A percentile compares a stretch with the other conserved stretches of the same genome.
phyloP scores from a whole-genome alignment of 30 jellyfish, hydroid and myxozoan species.

The Haliclystus octoradiatus region DNA sequence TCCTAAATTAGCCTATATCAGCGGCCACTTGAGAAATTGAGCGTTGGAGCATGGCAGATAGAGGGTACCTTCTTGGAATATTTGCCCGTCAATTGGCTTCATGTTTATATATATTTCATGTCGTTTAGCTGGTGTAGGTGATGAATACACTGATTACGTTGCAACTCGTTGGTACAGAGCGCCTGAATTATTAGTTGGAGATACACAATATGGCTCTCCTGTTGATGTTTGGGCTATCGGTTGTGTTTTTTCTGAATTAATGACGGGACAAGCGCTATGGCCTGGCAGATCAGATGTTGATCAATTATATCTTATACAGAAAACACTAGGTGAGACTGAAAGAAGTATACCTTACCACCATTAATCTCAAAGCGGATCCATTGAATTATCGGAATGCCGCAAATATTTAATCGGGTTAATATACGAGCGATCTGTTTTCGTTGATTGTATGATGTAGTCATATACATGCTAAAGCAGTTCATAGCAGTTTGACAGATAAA shows the following conservation, averaged over 20 bases:
- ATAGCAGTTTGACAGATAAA: too few species aligned
- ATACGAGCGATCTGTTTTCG: too few species aligned
- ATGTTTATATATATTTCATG: too few species aligned
- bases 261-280: slow-evolving; percentile 94
- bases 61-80: too few species aligned
- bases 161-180: slow-evolving; percentile 93
- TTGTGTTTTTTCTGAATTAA: slow-evolving; percentile 77
- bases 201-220: slow-evolving; percentile 93
- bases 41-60: too few species aligned
- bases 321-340: slow-evolving; percentile 41
- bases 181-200: slow-evolving; percentile 89
- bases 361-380: neutral
- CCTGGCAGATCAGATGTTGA: slow-evolving; percentile 96
- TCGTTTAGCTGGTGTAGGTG: slow-evolving; percentile 79
- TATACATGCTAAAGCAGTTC: too few species aligned
- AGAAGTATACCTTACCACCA: neutral
- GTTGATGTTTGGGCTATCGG: slow-evolving; percentile 99
- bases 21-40: too few species aligned
- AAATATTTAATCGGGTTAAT: neutral
- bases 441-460: too few species aligned
- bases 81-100: too few species aligned
- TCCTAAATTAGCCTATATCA: too few species aligned
- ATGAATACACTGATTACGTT: slow-evolving; percentile 75
- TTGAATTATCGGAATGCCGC: neutral
- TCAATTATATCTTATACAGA: slow-evolving; percentile 75